Evolutionary conservation across 2,113 vertebrate genomes (phyloP), one percentile per base, ranked within the genome.

Genomic region (Amblyopsis rosae): DNA sequence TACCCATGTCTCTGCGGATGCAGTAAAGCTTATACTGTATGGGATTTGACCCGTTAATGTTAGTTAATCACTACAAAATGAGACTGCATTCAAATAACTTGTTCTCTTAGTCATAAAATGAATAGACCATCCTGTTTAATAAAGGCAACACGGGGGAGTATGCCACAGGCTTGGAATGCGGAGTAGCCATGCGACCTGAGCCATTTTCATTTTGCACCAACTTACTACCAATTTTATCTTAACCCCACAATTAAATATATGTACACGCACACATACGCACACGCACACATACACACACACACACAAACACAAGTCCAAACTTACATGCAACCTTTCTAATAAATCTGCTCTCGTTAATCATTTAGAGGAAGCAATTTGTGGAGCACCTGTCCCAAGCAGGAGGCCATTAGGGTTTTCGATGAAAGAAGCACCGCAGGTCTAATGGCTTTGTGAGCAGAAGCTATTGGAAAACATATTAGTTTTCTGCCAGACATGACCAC

Each of bases 311-410:
- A 26, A 65, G 56, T 76, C 59, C 69, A 61, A 32, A 62, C 49
- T 64, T 53, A 62, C 70, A 61, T 69, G 59, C 56, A 16, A 7
- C 54, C 48, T 58, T 62, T 76, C 66, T 75, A 77, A 82, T 73
- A 85, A 86, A 84, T 87, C 86, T 84, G 65, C 55, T 59, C 76
- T 87, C 84, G 75, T 91, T 91, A 91, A 92, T 93, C 90, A 91
- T 90, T 92, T 88, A 89, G 80, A 83, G 79, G 87, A 92, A 91
- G 86, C 88, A 89, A 92, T 92, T 90, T 90, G 79, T 87, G 82
- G 75, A 85, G 85, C 90, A 91, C 82, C 90, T 92, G 91, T 89
- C 86, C 84, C 80, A 83, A 86, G 73, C 82, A 87, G 76, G 79
- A 86, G 79, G 72, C 87, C 81, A 90, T 93, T 91, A 91, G 85